Percentiles rank a stretch among this genome's conserved stretches.
phyloP scores from a whole-genome alignment of 1,140 invertebrate species.

The Meteorus sp. region DNA sequence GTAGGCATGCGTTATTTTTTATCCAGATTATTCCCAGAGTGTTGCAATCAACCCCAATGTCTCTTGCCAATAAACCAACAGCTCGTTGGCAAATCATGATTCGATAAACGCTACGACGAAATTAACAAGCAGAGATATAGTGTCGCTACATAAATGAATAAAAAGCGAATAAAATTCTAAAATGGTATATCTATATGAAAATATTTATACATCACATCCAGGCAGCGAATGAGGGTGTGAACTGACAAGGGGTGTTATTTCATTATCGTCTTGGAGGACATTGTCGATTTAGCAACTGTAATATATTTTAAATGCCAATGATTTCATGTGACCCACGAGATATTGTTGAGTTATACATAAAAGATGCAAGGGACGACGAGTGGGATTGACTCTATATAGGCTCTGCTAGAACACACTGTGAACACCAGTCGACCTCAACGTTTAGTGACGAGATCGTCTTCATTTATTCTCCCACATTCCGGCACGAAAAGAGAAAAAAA shows the following conservation, averaged over 20 bases:
- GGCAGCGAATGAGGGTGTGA: background rate
- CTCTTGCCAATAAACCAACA: background rate
- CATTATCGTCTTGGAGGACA: constrained; percentile 22
- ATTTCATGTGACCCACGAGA: constrained; percentile 57
- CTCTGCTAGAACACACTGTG: constrained; percentile 24
- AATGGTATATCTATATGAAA: too few species aligned
- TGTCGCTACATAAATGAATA: too few species aligned
- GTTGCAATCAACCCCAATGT: background rate
- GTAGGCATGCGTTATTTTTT: constrained; percentile 11
- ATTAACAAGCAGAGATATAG: too few species aligned
- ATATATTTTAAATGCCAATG: constrained; percentile 57
- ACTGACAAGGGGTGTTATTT: background rate
- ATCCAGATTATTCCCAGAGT: constrained; percentile 13
- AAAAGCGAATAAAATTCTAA: too few species aligned
- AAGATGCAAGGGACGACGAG: constrained; percentile 10
- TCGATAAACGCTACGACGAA: too few species aligned
- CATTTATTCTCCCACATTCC: background rate
- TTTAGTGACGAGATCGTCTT: constrained; percentile 6
- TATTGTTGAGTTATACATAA: constrained; percentile 36
- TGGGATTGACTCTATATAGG: constrained; percentile 40
- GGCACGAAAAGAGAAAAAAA: background rate
- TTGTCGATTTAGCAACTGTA: constrained; percentile 40
- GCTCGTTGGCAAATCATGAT: too few species aligned
- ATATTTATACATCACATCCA: too few species aligned
- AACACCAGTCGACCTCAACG: constrained; percentile 37